Conservation (phyloP, 2,113 vertebrate species). For the Lipophrys pholis region DNA sequence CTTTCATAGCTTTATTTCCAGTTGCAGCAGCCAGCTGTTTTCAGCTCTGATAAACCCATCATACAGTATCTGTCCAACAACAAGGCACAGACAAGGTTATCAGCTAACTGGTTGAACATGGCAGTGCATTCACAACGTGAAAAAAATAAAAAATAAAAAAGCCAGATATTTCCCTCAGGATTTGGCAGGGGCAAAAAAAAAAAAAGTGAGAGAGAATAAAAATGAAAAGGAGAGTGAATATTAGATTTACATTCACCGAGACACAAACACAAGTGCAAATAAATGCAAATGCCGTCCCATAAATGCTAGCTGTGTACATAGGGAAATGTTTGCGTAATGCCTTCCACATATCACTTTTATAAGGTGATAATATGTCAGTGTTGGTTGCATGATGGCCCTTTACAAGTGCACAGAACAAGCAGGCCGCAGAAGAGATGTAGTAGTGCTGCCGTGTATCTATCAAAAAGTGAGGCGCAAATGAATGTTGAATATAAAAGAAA, state of each 20-base stretch:
- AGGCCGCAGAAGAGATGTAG: neutral
- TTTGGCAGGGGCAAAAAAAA: neutral
- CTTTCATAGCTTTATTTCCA: neutral
- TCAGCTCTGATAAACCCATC: slow-evolving; percentile 5
- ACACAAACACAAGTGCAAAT: neutral
- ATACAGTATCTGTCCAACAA: neutral
- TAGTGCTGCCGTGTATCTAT: neutral
- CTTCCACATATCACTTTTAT: neutral
- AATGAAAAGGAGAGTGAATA: neutral
- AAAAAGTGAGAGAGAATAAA: neutral
- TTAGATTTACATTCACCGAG: neutral
- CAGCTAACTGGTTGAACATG: neutral
- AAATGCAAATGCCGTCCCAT: neutral
- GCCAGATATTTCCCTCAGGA: neutral
- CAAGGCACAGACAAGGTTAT: neutral
- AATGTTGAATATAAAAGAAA: slow-evolving; percentile 1
- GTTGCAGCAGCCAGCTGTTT: neutral
- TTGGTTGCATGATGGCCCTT: neutral
- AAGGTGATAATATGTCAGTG: slow-evolving; percentile 3
- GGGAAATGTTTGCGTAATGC: slow-evolving; percentile 6
- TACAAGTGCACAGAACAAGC: neutral
- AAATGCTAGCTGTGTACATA: neutral
- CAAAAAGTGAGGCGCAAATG: slow-evolving; percentile 12
- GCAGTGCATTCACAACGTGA: neutral
- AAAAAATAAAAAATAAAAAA: neutral